Base-by-base conservation (phyloP, 2,888 invertebrate species). In the Drosophila phalerata region DNA sequence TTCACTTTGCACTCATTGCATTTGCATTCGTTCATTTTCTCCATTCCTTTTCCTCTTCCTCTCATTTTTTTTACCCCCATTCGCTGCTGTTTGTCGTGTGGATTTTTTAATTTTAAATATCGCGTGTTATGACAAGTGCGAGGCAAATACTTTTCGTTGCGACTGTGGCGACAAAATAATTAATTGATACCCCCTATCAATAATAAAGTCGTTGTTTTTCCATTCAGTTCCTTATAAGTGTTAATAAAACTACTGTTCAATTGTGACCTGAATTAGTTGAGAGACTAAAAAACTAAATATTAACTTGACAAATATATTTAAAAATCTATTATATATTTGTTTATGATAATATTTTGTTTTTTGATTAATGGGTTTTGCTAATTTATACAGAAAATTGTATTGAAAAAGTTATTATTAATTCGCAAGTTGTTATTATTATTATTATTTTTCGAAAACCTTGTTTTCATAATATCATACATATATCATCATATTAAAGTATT, bases 111-210 rank as follows among this genome's bases (percentile, higher is more conserved):
- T 81, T 81, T 73, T 63, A 73, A 69, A 64, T 73, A 64, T 64
- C 42, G 58, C 47, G 55, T 72, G 62, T 64, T 78, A 71, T 71
- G 61, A 74, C 63, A 81, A 79, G 74, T 74, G 76, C 65, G 49
- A 61, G 53, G 67, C 79, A 75, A 79, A 81, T 71, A 56, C 61
- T 37, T 47, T 38, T 48, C 6, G 22, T 22, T 22, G 43, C n/a
- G 30, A 30, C 25, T 13, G 9, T 43, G 13, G 17, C 32, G 42
- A 32, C 48, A 37, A 58, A 48, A 48, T 58, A 45, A 56, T 45
- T 56, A 45, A 56, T 55, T 56, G 43, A 53, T 40, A 53, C 11
- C 15, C 15, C 10, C 15, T 25, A 52, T 38, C 15, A 19, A 47
- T 28, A 38, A 28, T 43, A 43, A 34, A 62, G 38, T 53, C 25